A percentile compares a stretch with the other conserved stretches of the same genome.
These are phyloP conservation scores for Pteropus alecto DNA, from an alignment of 2,113 vertebrate genomes.

Conservation along the genomic window DNA sequence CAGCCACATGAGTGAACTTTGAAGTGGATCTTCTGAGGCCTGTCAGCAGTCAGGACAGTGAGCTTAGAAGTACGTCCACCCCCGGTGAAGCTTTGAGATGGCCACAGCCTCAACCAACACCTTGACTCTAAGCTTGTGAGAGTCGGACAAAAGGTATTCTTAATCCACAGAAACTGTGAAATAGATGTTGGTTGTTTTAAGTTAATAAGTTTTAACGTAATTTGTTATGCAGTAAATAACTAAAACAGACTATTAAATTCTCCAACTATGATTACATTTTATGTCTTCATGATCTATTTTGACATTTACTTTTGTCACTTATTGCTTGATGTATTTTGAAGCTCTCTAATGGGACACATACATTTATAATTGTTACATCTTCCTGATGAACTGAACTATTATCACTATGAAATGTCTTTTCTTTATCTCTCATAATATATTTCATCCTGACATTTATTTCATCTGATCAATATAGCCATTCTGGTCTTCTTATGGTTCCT, in stretches of 20 bases:
- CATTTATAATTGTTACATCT: neutral
- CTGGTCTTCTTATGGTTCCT: neutral
- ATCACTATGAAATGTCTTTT: neutral
- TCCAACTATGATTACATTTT: neutral
- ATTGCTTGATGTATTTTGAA: neutral
- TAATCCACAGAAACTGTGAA: neutral
- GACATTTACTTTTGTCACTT: neutral
- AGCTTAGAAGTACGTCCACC: neutral
- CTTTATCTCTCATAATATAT: neutral
- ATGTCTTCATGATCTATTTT: neutral
- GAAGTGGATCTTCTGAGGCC: neutral
- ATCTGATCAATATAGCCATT: neutral
- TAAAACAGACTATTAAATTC: neutral
- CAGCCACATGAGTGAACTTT: neutral
- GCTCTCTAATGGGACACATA: neutral
- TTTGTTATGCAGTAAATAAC: neutral
- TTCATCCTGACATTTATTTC: neutral
- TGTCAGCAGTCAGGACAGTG: neutral
- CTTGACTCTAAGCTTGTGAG: neutral
- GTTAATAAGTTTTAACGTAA: neutral
- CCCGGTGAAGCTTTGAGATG: neutral
- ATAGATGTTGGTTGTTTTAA: conserved; percentile 16
- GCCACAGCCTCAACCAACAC: neutral
- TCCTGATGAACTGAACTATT: neutral
- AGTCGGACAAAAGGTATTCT: neutral